phyloP scores from a whole-genome alignment of 1,140 invertebrate species.

The Semibalanus balanoides region DNA sequence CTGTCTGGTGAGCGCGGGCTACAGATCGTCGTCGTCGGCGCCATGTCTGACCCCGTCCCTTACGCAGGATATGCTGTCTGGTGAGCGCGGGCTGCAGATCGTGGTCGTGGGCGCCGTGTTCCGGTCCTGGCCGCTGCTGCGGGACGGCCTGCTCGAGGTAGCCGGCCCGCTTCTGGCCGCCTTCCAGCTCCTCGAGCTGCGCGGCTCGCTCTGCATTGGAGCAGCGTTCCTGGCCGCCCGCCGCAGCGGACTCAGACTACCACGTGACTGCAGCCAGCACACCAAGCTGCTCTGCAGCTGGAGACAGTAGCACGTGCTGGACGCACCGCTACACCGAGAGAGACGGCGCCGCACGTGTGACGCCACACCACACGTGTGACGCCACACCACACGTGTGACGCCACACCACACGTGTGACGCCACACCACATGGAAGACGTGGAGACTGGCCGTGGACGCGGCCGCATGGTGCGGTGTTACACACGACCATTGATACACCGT shows the following conservation, averaged over 20 bases:
- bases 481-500: no score
- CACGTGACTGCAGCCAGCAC: background rate
- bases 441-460: no score
- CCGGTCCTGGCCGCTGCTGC: background rate
- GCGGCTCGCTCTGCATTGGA: background rate
- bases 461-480: no score
- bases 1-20: background rate
- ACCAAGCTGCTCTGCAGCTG: background rate
- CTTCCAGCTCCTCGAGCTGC: background rate
- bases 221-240: background rate
- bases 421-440: no score
- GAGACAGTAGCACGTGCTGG: background rate
- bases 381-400: no score
- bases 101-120: background rate
- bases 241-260: background rate
- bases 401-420: no score
- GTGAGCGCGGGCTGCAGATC: background rate
- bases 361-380: no score
- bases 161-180: background rate
- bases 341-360: no score
- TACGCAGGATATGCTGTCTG: background rate
- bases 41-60: background rate
- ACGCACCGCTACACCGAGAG: no score
- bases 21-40: background rate
- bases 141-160: background rate